A percentile compares a stretch with the other conserved stretches of the same genome.
These are phyloP conservation scores for Alca torda DNA, from an alignment of 2,797 vertebrate species.

Conservation along the genomic window DNA sequence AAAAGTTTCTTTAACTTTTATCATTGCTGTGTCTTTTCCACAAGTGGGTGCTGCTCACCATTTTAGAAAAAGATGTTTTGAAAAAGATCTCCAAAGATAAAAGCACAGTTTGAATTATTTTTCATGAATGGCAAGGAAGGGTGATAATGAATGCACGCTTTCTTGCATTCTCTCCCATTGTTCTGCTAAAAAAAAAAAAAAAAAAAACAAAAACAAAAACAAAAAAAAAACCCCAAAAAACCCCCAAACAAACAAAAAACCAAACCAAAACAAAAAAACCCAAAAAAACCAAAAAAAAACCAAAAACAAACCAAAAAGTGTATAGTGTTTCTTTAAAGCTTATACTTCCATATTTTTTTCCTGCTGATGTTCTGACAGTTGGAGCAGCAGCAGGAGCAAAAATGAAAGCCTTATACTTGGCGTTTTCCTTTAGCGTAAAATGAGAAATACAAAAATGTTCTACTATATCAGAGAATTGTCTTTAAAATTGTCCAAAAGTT, in stretches of 20 bases:
- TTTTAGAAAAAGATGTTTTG: not conserved
- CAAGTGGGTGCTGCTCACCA: not conserved
- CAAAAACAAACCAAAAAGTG: not conserved
- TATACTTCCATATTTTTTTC: not conserved
- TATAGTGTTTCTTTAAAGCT: not conserved
- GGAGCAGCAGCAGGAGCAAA: slow-evolving; percentile 6
- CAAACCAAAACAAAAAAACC: no score
- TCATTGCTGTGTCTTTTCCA: not conserved
- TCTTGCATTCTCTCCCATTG: not conserved
- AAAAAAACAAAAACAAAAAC: no score
- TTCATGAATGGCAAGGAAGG: not conserved
- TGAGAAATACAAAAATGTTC: not conserved
- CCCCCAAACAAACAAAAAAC: no score
- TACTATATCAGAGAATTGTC: not conserved
- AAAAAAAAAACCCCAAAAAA: not conserved
- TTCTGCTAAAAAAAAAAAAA: not conserved
- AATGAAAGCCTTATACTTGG: not conserved
- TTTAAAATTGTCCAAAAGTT: not conserved
- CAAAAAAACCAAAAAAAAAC: no score
- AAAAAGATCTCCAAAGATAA: not conserved
- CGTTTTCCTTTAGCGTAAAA: not conserved
- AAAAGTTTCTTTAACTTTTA: not conserved
- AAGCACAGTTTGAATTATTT: not conserved
- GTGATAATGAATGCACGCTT: accelerated
- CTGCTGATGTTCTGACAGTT: not conserved